Percentiles rank a stretch among this genome's conserved stretches.
phyloP scores from a whole-genome alignment of 2,797 vertebrate species.

The Sebastes nivosus region DNA sequence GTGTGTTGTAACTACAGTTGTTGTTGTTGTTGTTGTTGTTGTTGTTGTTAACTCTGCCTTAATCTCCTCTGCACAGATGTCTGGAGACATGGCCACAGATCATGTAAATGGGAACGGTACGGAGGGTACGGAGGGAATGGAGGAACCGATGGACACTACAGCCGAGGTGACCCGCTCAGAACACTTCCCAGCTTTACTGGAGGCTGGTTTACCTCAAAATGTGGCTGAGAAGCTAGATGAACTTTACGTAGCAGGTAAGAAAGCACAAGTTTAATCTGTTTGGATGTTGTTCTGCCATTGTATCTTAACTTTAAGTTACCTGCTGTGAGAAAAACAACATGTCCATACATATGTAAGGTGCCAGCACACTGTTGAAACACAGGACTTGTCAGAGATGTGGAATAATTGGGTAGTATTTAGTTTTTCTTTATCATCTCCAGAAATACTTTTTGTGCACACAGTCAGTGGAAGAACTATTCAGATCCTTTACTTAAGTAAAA shows the following conservation, averaged over 20 bases:
- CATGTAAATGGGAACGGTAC: slow-evolving; percentile 98
- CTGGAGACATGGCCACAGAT: slow-evolving; percentile 96
- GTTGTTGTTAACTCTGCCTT: not conserved
- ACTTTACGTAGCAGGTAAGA: slow-evolving; percentile 95
- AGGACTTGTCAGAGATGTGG: not conserved
- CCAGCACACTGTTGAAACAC: not conserved
- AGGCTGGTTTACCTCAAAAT: slow-evolving; percentile 94
- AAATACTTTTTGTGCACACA: not conserved
- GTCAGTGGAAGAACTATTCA: not conserved
- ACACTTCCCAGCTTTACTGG: slow-evolving; percentile 93
- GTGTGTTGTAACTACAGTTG: not conserved
- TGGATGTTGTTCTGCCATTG: not conserved
- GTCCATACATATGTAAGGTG: not conserved
- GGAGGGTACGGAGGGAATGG: slow-evolving; percentile 88
- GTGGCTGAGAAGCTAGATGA: slow-evolving; percentile 98
- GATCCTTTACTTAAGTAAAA: not conserved
- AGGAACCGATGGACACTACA: slow-evolving; percentile 95
- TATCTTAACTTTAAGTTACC: not conserved
- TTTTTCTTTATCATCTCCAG: not conserved
- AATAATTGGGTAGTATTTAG: not conserved
- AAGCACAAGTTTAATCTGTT: not conserved
- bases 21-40: not conserved
- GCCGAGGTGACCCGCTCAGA: slow-evolving; percentile 90
- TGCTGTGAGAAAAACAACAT: not conserved
- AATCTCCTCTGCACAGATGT: slow-evolving; percentile 89